Evolutionary conservation across 2,113 vertebrate genomes (phyloP).

Genomic region (Thinocorus orbignyianus): DNA sequence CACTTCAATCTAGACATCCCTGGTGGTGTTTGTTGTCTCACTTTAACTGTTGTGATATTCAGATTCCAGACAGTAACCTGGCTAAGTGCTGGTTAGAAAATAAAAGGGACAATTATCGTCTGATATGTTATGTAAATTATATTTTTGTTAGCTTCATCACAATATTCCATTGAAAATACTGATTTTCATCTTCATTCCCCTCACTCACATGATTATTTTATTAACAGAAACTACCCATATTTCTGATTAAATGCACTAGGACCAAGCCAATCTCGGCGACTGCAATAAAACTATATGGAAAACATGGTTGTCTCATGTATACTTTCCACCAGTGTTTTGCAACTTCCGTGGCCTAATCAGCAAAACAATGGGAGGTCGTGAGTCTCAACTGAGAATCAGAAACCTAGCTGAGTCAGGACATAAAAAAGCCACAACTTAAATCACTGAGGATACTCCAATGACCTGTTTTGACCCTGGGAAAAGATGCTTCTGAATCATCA

Average conservation of each 20-base stretch:
- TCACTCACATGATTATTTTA: not conserved
- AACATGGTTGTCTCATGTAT: not conserved
- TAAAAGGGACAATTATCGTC: not conserved
- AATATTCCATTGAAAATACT: not conserved
- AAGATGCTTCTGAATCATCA: slow-evolving; percentile 8
- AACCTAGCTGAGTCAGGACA: not conserved
- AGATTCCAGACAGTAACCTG: not conserved
- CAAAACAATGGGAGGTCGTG: not conserved
- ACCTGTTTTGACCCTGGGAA: not conserved
- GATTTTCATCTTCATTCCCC: not conserved
- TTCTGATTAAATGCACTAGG: not conserved
- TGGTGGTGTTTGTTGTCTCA: not conserved
- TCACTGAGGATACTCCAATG: not conserved
- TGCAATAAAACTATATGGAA: not conserved
- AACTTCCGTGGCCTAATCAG: not conserved
- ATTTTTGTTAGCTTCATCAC: not conserved
- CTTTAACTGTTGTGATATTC: not conserved
- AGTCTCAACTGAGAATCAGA: not conserved
- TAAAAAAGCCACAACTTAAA: not conserved
- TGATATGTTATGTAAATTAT: not conserved
- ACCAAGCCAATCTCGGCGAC: not conserved
- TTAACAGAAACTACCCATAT: not conserved
- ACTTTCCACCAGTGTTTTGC: not conserved
- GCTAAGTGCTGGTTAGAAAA: not conserved
- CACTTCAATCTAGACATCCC: not conserved